Percentiles rank a stretch among this genome's conserved stretches.
Evolutionary conservation across 2,797 vertebrate genomes (phyloP).

Genomic region (Calcarius lapponicus): DNA sequence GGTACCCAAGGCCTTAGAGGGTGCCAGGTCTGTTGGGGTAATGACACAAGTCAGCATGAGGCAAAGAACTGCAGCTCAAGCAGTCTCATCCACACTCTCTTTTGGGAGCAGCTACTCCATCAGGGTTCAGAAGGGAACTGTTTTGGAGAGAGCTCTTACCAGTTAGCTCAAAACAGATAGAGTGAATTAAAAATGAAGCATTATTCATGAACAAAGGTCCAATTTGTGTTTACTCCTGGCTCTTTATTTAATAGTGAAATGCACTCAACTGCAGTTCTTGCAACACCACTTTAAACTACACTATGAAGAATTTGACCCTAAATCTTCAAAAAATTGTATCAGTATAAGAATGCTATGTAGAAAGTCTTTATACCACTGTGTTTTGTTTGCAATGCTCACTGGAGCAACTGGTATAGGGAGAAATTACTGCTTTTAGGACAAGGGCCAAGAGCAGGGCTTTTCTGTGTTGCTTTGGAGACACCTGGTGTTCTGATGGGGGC

Average conservation of each 20-base stretch:
- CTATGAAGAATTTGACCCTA: background rate
- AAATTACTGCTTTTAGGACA: background rate
- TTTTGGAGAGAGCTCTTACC: background rate
- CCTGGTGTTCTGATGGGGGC: background rate
- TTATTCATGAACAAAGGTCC: background rate
- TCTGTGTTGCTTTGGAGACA: background rate
- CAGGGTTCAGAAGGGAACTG: rapidly evolving
- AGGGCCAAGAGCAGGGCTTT: background rate
- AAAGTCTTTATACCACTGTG: background rate
- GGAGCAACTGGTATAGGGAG: background rate
- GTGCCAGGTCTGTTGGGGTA: background rate
- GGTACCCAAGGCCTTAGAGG: background rate
- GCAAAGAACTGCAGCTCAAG: background rate
- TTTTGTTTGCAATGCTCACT: background rate
- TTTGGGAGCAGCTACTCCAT: background rate
- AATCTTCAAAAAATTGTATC: background rate
- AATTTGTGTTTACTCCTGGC: background rate
- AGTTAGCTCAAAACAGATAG: background rate
- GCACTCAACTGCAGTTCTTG: background rate
- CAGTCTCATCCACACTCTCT: background rate
- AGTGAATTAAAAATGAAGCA: background rate
- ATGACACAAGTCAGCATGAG: background rate
- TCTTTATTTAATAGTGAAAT: background rate
- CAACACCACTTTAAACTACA: background rate
- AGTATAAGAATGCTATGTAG: background rate